A percentile compares a stretch with the other conserved stretches of the same genome.
Conservation (phyloP, 2,113 vertebrate genomes). For the Apodemus speciosus region DNA sequence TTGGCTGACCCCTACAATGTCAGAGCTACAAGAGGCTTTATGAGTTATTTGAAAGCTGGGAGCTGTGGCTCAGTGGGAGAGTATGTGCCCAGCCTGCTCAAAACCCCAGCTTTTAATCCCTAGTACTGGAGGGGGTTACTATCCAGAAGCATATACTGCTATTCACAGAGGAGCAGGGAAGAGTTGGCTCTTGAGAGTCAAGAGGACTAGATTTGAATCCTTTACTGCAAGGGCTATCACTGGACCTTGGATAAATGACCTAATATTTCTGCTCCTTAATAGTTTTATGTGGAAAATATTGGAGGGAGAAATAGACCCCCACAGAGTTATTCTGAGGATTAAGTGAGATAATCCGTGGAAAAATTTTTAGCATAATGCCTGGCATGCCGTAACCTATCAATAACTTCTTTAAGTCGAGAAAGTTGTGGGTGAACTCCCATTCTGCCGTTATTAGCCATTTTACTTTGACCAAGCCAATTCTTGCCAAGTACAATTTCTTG, state of each 20-base stretch:
- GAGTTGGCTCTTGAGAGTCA: background rate
- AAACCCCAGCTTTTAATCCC: background rate
- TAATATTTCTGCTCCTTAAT: constrained; percentile 51
- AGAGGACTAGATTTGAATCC: constrained; percentile 12
- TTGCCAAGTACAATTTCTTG: too few species aligned
- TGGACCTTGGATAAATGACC: constrained; percentile 39
- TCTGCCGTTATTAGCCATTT: constrained; percentile 40
- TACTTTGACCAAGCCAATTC: constrained; percentile 28
- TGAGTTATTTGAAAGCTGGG: background rate
- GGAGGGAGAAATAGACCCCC: background rate
- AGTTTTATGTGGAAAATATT: background rate
- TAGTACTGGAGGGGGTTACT: background rate
- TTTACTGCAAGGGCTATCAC: background rate
- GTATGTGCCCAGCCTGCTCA: background rate
- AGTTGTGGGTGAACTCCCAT: constrained; percentile 42
- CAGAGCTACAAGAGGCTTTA: constrained; percentile 30
- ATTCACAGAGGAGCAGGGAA: background rate
- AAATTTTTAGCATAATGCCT: constrained; percentile 52
- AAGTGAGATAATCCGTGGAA: constrained; percentile 58
- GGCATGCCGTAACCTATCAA: constrained; percentile 5
- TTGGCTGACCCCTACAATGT: constrained; percentile 33
- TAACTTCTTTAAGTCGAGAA: constrained; percentile 55
- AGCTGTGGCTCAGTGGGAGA: background rate
- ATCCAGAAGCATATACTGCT: constrained; percentile 14
- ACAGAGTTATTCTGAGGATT: constrained; percentile 59